Percentiles rank a stretch among this genome's conserved stretches.
These are phyloP conservation scores for Heteractis magnifica DNA, from an alignment of 92 coral and sea anemone species.

Conservation along the genomic window DNA sequence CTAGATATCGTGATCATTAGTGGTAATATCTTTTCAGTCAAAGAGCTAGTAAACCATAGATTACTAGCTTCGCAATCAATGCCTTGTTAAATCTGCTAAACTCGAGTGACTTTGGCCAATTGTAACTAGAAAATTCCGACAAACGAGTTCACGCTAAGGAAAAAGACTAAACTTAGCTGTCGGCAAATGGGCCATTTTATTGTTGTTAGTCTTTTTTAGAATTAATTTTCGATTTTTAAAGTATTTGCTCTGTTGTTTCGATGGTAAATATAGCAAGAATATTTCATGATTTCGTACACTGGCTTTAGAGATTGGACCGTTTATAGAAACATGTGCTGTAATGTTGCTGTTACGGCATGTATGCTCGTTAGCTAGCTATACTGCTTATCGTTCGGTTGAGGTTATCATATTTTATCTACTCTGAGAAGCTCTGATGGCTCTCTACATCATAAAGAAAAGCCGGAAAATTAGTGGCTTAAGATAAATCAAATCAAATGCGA, in stretches of 20 bases:
- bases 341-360: background rate
- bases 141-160: no score
- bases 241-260: background rate
- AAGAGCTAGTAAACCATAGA: no score
- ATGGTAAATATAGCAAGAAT: background rate
- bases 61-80: no score
- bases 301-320: background rate
- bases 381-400: background rate
- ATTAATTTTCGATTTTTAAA: background rate
- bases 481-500: background rate
- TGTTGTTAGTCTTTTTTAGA: background rate
- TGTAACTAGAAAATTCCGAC: no score
- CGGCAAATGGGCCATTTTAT: background rate
- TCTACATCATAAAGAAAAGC: background rate
- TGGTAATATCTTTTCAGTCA: no score
- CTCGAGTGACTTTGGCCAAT: no score
- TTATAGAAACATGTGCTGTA: background rate
- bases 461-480: background rate
- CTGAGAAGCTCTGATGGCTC: background rate
- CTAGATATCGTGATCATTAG: background rate
- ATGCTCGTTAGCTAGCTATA: background rate
- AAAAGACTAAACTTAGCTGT: background rate
- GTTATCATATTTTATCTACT: background rate
- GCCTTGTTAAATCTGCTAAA: no score
- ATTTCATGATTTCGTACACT: background rate